Base-by-base conservation (phyloP, 1,140 invertebrate genomes). In the Trichoplusia ni region DNA sequence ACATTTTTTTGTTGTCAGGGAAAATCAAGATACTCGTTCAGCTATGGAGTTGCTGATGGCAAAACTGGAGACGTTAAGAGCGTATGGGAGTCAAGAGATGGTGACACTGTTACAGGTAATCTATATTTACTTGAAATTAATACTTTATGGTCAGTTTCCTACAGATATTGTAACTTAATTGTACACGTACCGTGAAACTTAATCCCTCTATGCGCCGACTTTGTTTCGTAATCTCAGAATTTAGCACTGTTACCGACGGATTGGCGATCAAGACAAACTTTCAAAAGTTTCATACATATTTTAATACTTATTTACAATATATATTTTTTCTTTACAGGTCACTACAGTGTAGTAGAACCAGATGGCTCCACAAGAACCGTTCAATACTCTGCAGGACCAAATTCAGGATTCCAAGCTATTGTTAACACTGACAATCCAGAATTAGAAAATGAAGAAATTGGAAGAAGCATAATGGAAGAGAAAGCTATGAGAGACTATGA, bases 21-120 rank as follows among this genome's bases (percentile, higher is more conserved):
- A 71, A 82, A 79, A 78, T 75, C 91, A 54, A 91, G 82, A 54
- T 93, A 93, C 67, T 90, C 91, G 2, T 93, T 90, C 67, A 92
- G 92, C 56, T 93, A 93, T 68, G 92, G 92, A 33, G 88, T 91
- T 58, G 82, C 89, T 53, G 92, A 92, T 74, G 83, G 77, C 5
- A 82, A 85, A 61, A 94, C 93, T 38, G 94, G 93, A 4, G 93
- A 94, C 69, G 86, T 93, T 0, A 94, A 94, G 75, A 91, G 91
- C 21, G 93, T 94, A 44, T 92, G 92, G 79, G 93, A 94, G 81
- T 89, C 91, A n/a, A 91, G 93, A 54, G 90, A 93, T 71, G 92
- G 92, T 67, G 92, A 92, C 66, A 91, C 90, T 66, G 91, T 93
- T 13, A 91, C 92, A 84, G 92, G 92, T 90, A 67, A 16, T 47